Base-by-base conservation (phyloP, 2,888 invertebrate genomes). In the Sinelater perroti region DNA sequence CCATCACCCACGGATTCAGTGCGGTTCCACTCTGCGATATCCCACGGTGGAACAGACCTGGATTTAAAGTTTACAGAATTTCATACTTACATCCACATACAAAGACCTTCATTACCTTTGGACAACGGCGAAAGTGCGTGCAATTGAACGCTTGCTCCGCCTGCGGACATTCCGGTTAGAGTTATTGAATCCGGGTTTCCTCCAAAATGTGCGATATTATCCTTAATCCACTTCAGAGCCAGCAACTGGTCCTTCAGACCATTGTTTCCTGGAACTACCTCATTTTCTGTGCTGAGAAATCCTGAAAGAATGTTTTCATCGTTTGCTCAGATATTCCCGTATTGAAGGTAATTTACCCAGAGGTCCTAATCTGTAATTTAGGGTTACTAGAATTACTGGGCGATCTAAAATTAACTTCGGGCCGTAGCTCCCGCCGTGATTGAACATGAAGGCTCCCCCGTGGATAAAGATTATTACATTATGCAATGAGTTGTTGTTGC, bases 191-290 rank as follows among this genome's bases (percentile, higher is more conserved):
- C 81, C 1, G 88, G 84, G 77, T 90, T 85, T 1, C 91, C 91
- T 1, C 88, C 88, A 67, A 91, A 91, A 71, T 80, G 79, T 64
- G 82, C 77, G 56, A 91, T 87, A 72, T 91, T 88, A 35, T 83
- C 76, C 54, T 85, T 83, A 0, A 89, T 77, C 89, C 90, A 91
- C 65, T 83, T 81, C 31, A 91, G 73, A 0, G 89, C 90, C 63
- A 87, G 79, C 16, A 81, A 79, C 77, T 91, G 90, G 79, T 91
- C 91, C 70, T 88, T 90, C 20, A 91, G 71, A 0, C 90, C 91
- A 67, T 83, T 84, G 73, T 91, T 91, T 2, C 88, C 88, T 0
- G 91, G 86, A 0, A 88, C 79, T 0, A 81, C 70, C 0, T 83
- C 81, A 64, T 91, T 89, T 24, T 86, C 89, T 0, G 90, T 89